Percentiles rank a stretch among this genome's conserved stretches.
Evolutionary conservation across 2,113 vertebrate species (phyloP).

Genomic region (Pterocles orientalis): DNA sequence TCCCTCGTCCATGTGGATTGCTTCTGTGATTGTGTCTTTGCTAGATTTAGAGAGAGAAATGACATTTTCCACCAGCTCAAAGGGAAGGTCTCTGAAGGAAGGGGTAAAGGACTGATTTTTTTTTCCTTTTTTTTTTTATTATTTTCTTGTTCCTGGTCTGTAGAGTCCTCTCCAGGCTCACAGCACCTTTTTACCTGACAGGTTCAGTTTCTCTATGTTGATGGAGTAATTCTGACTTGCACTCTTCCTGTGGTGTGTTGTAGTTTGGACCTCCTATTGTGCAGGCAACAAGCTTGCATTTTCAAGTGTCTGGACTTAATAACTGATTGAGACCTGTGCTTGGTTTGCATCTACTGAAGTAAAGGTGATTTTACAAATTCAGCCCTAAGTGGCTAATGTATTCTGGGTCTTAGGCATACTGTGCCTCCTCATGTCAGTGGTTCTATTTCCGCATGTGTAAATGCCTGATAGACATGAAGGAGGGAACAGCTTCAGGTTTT

Average conservation of each 20-base stretch:
- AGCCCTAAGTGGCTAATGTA: background rate
- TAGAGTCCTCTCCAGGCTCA: background rate
- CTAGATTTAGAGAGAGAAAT: background rate
- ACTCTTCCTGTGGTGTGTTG: background rate
- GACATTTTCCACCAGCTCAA: background rate
- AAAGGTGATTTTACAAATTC: background rate
- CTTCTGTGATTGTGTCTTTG: background rate
- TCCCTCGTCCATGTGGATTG: background rate
- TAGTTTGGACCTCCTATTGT: background rate
- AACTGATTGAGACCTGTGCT: background rate
- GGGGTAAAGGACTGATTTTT: background rate
- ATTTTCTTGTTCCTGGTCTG: background rate
- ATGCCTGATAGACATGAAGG: background rate
- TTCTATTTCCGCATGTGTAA: background rate
- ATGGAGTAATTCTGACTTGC: background rate
- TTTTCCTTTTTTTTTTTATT: background rate
- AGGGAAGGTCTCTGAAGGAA: background rate
- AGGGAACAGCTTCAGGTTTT: background rate
- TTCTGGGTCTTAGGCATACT: background rate
- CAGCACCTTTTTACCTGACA: background rate
- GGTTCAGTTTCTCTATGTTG: background rate
- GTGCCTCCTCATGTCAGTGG: background rate
- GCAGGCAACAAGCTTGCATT: background rate
- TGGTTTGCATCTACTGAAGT: background rate
- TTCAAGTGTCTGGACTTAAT: background rate